Percentiles rank a stretch among this genome's conserved stretches.
Conservation (phyloP, 1,140 invertebrate species). For the Scaptomyza montana region DNA sequence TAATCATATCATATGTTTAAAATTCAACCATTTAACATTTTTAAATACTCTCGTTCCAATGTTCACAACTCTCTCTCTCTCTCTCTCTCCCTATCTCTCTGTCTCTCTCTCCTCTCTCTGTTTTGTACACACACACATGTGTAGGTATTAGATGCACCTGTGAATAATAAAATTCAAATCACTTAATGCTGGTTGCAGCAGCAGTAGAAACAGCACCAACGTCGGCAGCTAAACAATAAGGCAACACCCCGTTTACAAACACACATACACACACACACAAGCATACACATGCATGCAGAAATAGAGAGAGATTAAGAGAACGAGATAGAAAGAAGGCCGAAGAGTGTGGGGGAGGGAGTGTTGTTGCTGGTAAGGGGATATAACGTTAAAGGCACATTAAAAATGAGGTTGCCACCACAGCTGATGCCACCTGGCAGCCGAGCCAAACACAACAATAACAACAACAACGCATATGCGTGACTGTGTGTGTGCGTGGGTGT, state of each 20-base stretch:
- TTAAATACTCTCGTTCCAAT: constrained; percentile 1
- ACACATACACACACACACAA: constrained; percentile 17
- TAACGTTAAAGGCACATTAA: constrained; percentile 23
- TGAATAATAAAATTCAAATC: constrained; percentile 82
- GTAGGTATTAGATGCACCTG: constrained; percentile 66
- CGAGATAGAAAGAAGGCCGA: not conserved
- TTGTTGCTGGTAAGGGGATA: constrained; percentile 4
- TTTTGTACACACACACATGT: not conserved
- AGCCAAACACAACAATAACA: not conserved
- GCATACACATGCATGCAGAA: not conserved
- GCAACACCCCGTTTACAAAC: constrained; percentile 66
- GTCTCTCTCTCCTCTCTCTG: constrained; percentile 1
- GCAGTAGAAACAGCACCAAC: constrained; percentile 33
- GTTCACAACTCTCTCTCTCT: constrained; percentile 9
- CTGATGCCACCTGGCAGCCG: constrained; percentile 35
- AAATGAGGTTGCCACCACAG: constrained; percentile 79
- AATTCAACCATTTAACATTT: not conserved
- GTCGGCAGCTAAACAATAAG: constrained; percentile 63
- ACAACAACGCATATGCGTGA: not conserved
- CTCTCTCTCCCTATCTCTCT: constrained; percentile 4
- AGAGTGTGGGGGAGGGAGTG: constrained; percentile 2
- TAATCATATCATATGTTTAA: too few relatives aligned
- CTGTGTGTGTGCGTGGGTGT: not conserved
- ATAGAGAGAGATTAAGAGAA: constrained; percentile 5
- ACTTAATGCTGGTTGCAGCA: constrained; percentile 67